Conservation (phyloP, 2,888 invertebrate genomes). For the Drosophila cognata region DNA sequence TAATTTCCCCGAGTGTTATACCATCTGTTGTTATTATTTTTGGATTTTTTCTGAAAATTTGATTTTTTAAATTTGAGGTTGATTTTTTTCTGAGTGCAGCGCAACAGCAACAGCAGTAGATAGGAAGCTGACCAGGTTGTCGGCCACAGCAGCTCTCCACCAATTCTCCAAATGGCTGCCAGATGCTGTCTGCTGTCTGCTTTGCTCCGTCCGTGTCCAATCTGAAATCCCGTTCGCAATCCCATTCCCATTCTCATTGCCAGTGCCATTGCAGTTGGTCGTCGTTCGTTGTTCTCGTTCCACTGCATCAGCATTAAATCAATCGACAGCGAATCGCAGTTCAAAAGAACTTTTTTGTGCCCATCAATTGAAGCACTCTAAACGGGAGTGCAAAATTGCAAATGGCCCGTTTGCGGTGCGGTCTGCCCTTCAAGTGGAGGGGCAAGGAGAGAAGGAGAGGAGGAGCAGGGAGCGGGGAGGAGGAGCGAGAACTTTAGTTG, state of each 20-base stretch:
- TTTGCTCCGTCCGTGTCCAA: conserved; percentile 36
- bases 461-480: background rate
- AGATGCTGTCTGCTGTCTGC: conserved; percentile 11
- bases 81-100: background rate
- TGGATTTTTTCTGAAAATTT: background rate
- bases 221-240: conserved; percentile 39
- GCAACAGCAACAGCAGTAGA: background rate
- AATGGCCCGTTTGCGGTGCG: conserved; percentile 38
- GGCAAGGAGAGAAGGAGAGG: no score
- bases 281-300: conserved; percentile 30
- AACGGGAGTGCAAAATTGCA: conserved; percentile 57
- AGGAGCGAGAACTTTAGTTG: background rate
- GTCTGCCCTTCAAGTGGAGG: conserved; percentile 21
- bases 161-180: conserved; percentile 4
- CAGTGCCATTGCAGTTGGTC: background rate
- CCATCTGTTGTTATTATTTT: background rate
- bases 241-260: conserved; percentile 25
- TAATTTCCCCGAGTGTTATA: background rate
- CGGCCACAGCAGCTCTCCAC: conserved; percentile 16
- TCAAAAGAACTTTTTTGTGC: conserved; percentile 47
- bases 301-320: conserved; percentile 63
- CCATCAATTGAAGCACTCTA: conserved; percentile 54
- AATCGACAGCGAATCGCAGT: conserved; percentile 58
- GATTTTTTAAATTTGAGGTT: background rate
- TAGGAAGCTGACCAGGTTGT: conserved; percentile 35